phyloP scores from a whole-genome alignment of 1,140 invertebrate genomes.

The Oryctes rhinoceros region DNA sequence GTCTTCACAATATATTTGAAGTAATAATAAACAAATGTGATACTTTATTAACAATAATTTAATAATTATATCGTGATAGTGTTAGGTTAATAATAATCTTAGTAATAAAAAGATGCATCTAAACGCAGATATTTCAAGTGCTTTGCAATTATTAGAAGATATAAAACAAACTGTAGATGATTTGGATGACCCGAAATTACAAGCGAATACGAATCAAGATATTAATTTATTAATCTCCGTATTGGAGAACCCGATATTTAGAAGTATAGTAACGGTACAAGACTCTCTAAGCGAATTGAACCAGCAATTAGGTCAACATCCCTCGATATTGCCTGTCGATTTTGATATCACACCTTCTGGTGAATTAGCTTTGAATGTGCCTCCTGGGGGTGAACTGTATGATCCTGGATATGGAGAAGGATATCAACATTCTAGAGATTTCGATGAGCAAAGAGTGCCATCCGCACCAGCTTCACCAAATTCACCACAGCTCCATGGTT shows the following conservation, averaged over 20 bases:
- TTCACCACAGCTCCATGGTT: slow-evolving; percentile 65
- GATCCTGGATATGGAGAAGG: slow-evolving; percentile 60
- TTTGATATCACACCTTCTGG: slow-evolving; percentile 87
- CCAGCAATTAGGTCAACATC: slow-evolving; percentile 83
- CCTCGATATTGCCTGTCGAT: slow-evolving; percentile 89
- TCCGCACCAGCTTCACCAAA: slow-evolving; percentile 66
- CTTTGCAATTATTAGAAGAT: slow-evolving; percentile 79
- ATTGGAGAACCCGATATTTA: slow-evolving; percentile 91
- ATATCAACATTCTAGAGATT: slow-evolving; percentile 55
- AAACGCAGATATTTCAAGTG: slow-evolving; percentile 72
- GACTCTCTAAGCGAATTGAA: slow-evolving; percentile 85
- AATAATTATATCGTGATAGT: slow-evolving; percentile 21
- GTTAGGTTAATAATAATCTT: slow-evolving; percentile 8
- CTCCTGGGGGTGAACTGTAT: slow-evolving; percentile 63
- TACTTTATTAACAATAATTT: slow-evolving; percentile 44
- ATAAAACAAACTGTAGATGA: slow-evolving; percentile 80
- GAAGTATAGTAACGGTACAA: slow-evolving; percentile 90
- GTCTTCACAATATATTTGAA: not conserved
- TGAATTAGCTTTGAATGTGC: slow-evolving; percentile 71
- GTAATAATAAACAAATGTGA: slow-evolving; percentile 42
- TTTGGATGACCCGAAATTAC: slow-evolving; percentile 75
- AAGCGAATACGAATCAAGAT: slow-evolving; percentile 82
- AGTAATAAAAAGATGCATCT: slow-evolving; percentile 56
- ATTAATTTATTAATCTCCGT: slow-evolving; percentile 86
- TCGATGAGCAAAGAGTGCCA: slow-evolving; percentile 70